Conservation (phyloP, 2,888 invertebrate species). For the Oligia strigilis region DNA sequence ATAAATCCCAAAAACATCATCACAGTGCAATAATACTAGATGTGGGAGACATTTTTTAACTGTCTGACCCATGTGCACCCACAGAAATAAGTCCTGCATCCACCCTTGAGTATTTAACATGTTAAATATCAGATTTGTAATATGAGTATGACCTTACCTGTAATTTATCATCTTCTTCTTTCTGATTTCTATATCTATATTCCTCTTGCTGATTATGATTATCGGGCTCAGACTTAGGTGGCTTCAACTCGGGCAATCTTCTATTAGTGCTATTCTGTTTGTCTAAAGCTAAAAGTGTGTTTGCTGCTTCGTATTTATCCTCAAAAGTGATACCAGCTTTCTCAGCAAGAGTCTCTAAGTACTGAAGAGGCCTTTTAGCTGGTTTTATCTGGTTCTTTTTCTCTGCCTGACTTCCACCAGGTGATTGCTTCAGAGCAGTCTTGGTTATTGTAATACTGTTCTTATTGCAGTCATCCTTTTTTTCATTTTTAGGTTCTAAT, state of each 20-base stretch:
- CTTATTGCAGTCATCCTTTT: constrained; percentile 88
- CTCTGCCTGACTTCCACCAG: constrained; percentile 77
- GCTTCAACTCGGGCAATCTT: constrained; percentile 83
- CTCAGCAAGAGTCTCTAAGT: constrained; percentile 93
- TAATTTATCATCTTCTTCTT: constrained; percentile 88
- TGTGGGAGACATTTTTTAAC: too few relatives aligned
- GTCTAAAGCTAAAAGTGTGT: constrained; percentile 92
- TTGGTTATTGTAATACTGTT: constrained; percentile 89
- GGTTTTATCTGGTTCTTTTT: constrained; percentile 81
- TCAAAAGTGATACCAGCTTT: constrained; percentile 94
- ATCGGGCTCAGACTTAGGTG: constrained; percentile 84
- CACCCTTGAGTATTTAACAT: neutral
- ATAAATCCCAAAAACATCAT: too few relatives aligned
- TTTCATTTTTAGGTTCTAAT: constrained; percentile 85
- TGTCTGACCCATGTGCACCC: too few relatives aligned
- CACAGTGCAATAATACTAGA: too few relatives aligned
- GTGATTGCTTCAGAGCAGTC: constrained; percentile 83
- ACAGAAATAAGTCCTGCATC: too few relatives aligned
- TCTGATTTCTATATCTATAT: constrained; percentile 84
- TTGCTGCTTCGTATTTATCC: constrained; percentile 94
- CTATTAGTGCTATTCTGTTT: constrained; percentile 90
- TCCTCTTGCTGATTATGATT: constrained; percentile 81
- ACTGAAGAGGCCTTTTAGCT: constrained; percentile 90
- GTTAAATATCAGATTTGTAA: neutral
- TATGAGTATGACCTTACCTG: constrained; percentile 74